Evolutionary conservation across 1,140 invertebrate genomes (phyloP), one percentile per base, ranked within the genome.

Genomic region (Pristionchus pacificus): DNA sequence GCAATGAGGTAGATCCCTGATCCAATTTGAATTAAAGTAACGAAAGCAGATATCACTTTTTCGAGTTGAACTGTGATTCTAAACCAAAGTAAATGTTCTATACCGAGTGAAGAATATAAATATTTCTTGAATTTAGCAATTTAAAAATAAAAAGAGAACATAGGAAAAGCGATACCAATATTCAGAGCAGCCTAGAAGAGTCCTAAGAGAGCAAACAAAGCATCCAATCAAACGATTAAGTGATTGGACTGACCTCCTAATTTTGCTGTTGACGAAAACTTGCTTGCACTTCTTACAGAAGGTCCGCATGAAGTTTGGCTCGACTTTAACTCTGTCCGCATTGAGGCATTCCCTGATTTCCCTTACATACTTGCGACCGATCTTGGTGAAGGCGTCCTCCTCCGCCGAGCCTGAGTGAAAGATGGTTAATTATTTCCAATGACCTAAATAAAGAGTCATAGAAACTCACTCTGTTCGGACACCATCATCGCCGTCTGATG

Each of bases 261-360:
- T 49, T 6, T 19, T 6, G 19, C 38, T 73, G n/a, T 49, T 66
- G 6, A 65, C 29, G 27, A 73, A 49, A 29, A 73, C 71, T 29
- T 73, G 59, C 49, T 62, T 72, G 30, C 71, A 73, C n/a, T 63
- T 73, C 63, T 73, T 73, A 33, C 71, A 73, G 24, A 73, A 73
- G 15, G 49, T 60, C 29, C 66, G 62, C 59, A 64, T 68, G 3
- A 59, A 31, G 14, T 73, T 60, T 31, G 25, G 19, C 24, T 68
- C 71, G 10, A 73, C 61, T 30, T 73, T 72, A 13, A 65, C 65
- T 57, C 30, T 62, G 49, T 73, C 71, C 2, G 67, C 59, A 49
- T 73, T 58, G 65, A 73, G 60, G 1, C 67, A 65, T 24, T 62
- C 68, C 27, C 71, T 65, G 28, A 72, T 68, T 15, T 63, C 60